phyloP scores from a whole-genome alignment of 1,140 invertebrate genomes.

The Drosophila sulfurigaster region DNA sequence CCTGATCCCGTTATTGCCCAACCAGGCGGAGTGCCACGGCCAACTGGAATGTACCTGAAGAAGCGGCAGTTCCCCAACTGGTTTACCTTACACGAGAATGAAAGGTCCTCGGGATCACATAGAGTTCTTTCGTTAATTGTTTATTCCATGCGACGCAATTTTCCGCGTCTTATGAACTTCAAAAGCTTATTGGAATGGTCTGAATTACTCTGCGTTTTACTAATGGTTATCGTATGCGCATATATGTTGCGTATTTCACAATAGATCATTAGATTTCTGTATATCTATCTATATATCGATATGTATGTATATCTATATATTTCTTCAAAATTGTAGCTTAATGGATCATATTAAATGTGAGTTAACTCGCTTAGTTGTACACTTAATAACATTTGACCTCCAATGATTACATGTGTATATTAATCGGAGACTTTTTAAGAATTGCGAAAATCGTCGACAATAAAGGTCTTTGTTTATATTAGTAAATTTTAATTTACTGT shows the following conservation, averaged over 20 bases:
- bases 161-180: neutral
- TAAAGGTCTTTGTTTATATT: no score
- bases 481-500: no score
- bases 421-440: no score
- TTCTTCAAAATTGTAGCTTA: neutral
- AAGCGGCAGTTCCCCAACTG: neutral
- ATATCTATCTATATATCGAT: neutral
- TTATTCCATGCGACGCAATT: neutral
- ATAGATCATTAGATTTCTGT: neutral
- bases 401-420: neutral
- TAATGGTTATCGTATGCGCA: neutral
- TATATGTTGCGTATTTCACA: neutral
- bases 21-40: conserved; percentile 50
- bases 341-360: neutral
- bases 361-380: neutral
- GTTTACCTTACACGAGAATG: conserved; percentile 17
- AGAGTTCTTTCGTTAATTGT: conserved; percentile 7
- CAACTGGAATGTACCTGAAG: conserved; percentile 45
- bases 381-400: neutral
- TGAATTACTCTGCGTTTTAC: conserved; percentile 1
- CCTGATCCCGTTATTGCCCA: conserved; percentile 15
- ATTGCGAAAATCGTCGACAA: no score
- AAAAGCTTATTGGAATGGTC: neutral
- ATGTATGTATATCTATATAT: neutral
- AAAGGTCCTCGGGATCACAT: neutral